Evolutionary conservation across 2,888 invertebrate species (phyloP).

Genomic region (Xestobium rufovillosum): DNA sequence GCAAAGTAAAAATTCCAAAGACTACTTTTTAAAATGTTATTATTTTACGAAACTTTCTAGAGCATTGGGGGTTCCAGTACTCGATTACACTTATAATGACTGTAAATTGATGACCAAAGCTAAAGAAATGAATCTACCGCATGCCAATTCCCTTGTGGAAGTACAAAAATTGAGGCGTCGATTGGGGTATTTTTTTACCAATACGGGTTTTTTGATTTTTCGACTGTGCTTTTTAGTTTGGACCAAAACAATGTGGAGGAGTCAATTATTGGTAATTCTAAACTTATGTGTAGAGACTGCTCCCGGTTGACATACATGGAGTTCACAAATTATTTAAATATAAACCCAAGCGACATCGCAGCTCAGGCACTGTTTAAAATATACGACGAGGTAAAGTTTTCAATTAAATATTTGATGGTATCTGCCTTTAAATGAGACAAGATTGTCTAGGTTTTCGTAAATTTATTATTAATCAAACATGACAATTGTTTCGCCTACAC

Average conservation of each 20-base stretch:
- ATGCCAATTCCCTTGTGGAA: constrained; percentile 66
- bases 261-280: constrained; percentile 33
- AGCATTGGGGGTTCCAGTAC: constrained; percentile 74
- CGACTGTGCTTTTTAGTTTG: constrained; percentile 45
- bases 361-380: constrained; percentile 57
- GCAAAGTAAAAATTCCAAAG: constrained; percentile 61
- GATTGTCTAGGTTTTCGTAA: too few species aligned
- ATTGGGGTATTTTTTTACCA: constrained; percentile 56
- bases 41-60: too few species aligned
- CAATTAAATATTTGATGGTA: too few species aligned
- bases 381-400: constrained; percentile 54
- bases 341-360: constrained; percentile 50
- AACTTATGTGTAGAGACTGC: constrained; percentile 37
- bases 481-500: too few species aligned
- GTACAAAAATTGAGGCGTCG: constrained; percentile 68
- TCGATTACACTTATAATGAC: constrained; percentile 90
- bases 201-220: constrained; percentile 4
- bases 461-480: too few species aligned
- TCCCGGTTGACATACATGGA: constrained; percentile 43
- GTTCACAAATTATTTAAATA: constrained; percentile 57
- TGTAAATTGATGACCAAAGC: constrained; percentile 78
- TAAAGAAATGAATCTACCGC: constrained; percentile 73
- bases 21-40: not conserved
- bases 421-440: too few species aligned
- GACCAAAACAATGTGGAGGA: constrained; percentile 51